These are phyloP conservation scores for Trypoxylon attenuatum DNA, from an alignment of 2,888 invertebrate species.

Conservation along the genomic window DNA sequence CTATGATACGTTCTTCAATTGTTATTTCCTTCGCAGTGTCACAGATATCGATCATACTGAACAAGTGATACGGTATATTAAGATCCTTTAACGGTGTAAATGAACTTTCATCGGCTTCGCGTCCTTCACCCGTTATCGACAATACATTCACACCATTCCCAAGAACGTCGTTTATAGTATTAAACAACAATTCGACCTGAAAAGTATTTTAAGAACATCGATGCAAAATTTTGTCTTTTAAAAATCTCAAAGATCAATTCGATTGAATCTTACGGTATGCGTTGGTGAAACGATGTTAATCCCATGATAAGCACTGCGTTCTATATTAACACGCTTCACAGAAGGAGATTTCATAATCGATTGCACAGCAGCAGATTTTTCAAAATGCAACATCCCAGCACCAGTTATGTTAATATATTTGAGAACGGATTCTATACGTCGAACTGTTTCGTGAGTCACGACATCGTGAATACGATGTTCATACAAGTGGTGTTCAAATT, in stretches of 20 bases:
- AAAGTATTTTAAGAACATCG: constrained; percentile 15
- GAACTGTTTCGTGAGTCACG: constrained; percentile 83
- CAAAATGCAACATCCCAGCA: constrained; percentile 96
- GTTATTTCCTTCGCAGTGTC: constrained; percentile 94
- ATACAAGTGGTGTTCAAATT: constrained; percentile 91
- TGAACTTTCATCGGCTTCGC: constrained; percentile 90
- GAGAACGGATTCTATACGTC: constrained; percentile 84
- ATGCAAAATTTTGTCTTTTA: background rate
- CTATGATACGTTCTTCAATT: constrained; percentile 90
- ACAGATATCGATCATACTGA: constrained; percentile 97
- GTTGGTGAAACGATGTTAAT: constrained; percentile 93
- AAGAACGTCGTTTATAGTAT: constrained; percentile 85
- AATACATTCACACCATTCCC: constrained; percentile 94
- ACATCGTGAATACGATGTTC: constrained; percentile 88
- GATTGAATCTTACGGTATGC: constrained; percentile 77
- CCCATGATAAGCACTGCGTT: constrained; percentile 91
- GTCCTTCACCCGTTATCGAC: constrained; percentile 93
- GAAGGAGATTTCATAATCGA: constrained; percentile 90
- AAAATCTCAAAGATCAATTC: background rate
- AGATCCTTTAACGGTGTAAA: constrained; percentile 89
- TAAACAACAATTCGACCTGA: constrained; percentile 82
- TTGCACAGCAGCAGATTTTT: constrained; percentile 94
- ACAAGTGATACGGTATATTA: constrained; percentile 91
- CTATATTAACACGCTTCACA: constrained; percentile 88
- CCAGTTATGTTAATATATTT: constrained; percentile 89